Conservation (phyloP, 2,888 invertebrate genomes). For the Sphaerophoria taeniata region DNA sequence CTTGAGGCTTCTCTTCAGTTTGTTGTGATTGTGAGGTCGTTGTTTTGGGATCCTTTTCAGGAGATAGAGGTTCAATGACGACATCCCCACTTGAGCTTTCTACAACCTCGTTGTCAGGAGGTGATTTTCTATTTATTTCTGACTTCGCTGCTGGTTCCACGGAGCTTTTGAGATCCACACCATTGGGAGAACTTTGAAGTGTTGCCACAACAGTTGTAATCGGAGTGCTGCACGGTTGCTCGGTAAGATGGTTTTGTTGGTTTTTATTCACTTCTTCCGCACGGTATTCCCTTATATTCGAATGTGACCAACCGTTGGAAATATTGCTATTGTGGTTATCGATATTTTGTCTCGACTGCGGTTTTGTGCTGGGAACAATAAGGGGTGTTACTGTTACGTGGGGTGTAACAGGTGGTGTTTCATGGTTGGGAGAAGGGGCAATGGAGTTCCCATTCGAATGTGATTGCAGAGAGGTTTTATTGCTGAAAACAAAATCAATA, state of each 20-base stretch:
- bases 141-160: constrained; percentile 56
- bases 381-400: constrained; percentile 6
- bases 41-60: constrained; percentile 27
- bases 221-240: constrained; percentile 69
- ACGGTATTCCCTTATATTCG: not conserved
- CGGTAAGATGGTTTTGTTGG: not conserved
- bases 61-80: constrained; percentile 20
- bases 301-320: constrained; percentile 24
- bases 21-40: constrained; percentile 76
- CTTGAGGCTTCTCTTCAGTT: constrained; percentile 39
- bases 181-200: constrained; percentile 71
- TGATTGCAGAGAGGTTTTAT: constrained; percentile 55
- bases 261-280: constrained; percentile 8
- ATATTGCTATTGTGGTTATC: constrained; percentile 24
- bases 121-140: constrained; percentile 20
- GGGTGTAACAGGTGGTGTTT: constrained; percentile 61
- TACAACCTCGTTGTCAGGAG: constrained; percentile 1
- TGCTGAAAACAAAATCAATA: constrained; percentile 60
- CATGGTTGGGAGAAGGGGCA: constrained; percentile 42
- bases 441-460: constrained; percentile 54
- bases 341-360: constrained; percentile 23
- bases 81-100: constrained; percentile 50
- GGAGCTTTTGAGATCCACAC: constrained; percentile 71
- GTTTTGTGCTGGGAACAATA: constrained; percentile 14
- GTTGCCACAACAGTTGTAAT: constrained; percentile 72